Conservation (phyloP, 2,113 vertebrate genomes). For the Poecile atricapillus region DNA sequence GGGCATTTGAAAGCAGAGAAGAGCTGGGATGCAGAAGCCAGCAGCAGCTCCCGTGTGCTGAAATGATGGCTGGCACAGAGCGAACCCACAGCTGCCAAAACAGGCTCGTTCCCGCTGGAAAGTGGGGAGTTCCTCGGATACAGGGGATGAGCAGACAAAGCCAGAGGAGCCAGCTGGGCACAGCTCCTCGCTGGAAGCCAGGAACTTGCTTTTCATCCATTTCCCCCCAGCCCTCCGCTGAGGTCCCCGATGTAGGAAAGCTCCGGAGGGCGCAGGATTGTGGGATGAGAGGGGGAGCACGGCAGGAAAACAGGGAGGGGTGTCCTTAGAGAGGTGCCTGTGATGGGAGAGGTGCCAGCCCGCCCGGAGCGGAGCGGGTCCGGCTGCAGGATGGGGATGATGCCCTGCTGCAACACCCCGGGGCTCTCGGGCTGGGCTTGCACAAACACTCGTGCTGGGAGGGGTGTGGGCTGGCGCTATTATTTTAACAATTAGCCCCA, state of each 20-base stretch:
- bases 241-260: background rate
- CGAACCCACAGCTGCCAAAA: background rate
- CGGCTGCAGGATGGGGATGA: fast-evolving
- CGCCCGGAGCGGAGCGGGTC: background rate
- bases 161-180: background rate
- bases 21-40: background rate
- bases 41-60: background rate
- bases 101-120: background rate
- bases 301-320: background rate
- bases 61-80: background rate
- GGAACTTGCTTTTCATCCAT: background rate
- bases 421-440: background rate
- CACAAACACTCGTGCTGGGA: background rate
- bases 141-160: conserved; percentile 4
- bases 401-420: background rate
- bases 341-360: background rate
- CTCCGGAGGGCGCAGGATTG: background rate
- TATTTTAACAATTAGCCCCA: background rate
- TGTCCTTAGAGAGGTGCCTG: background rate
- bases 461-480: background rate
- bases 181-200: background rate
- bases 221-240: fast-evolving
- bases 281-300: background rate
- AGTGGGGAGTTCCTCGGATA: background rate
- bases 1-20: background rate